Base-by-base conservation (phyloP, 2,888 invertebrate species). In the Microchrysa polita region DNA sequence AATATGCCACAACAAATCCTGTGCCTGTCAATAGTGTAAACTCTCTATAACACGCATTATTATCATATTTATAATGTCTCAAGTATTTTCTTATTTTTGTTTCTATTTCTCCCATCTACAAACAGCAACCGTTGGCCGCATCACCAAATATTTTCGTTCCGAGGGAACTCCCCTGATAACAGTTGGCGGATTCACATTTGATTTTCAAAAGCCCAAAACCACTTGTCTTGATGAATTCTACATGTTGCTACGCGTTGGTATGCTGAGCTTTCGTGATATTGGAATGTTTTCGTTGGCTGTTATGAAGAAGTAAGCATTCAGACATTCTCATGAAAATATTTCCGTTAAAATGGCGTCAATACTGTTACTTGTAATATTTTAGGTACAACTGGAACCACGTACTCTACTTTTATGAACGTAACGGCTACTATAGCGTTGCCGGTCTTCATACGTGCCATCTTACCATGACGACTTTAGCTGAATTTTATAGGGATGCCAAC, bases 81-180 rank as follows among this genome's bases (percentile, higher is more conserved):
- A 59, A 14, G 5, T 20, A 48, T 14, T 20, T 22, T 10, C 65
- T 16, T 5, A 40, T n/a, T 65, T 18, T 40, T 18, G 40, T 34
- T 61, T 40, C 40, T 14, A 9, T 61, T 40, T 1, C 23, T 61
- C 61, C n/a, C 18, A 16, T 12, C 12, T 16, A 12, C 34, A 73
- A 86, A 61, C 86, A 95, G 95, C 95, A 16, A 91, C 92, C 5
- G 92, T 94, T 27, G 93, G 91, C 10, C 88, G 95, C 55, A 90
- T 93, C 75, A 88, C 91, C 27, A 94, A 93, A 83, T 94, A 92
- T 82, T 88, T 93, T 16, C 91, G 91, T 44, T 88, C 87, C 34
- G 90, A 92, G 7, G 91, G 91, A 9, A 90, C 89, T 0, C 95
- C 95, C 0, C 83, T 95, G 14, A 86, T 96, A 69, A 93, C 95